These are phyloP conservation scores for Aphidius gifuensis DNA, from an alignment of 1,140 invertebrate genomes.

Conservation along the genomic window DNA sequence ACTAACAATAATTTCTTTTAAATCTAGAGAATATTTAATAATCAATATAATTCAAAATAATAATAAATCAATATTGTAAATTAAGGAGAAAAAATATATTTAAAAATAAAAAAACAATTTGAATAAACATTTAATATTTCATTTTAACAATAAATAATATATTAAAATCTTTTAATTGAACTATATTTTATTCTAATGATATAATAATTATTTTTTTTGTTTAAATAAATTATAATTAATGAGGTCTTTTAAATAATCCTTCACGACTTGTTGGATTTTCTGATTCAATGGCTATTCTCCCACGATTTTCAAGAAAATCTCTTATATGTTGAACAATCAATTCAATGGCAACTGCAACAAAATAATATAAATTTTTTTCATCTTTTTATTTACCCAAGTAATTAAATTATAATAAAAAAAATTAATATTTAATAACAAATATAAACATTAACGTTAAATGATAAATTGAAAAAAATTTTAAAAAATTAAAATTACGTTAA, in stretches of 20 bases:
- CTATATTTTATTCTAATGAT: background rate
- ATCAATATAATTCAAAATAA: too few species aligned
- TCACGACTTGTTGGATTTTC: conserved; percentile 44
- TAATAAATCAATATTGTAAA: too few species aligned
- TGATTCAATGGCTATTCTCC: conserved; percentile 39
- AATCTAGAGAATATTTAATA: too few species aligned
- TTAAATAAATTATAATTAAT: conserved; percentile 36
- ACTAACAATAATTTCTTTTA: too few species aligned
- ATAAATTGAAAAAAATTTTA: background rate
- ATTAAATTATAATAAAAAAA: conserved; percentile 20
- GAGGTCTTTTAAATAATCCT: conserved; percentile 44
- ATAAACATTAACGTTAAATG: conserved; percentile 9
- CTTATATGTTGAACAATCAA: conserved; percentile 92
- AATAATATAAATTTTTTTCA: conserved; percentile 34
- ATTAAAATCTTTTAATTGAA: background rate
- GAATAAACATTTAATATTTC: background rate
- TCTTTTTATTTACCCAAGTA: conserved; percentile 6
- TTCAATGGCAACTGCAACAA: conserved; percentile 82
- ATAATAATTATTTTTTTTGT: background rate
- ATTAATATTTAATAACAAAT: conserved; percentile 15
- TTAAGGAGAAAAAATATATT: too few species aligned
- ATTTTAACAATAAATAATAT: conserved; percentile 3
- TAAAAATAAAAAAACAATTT: too few species aligned
- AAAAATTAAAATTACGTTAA: background rate
- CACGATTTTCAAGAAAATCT: conserved; percentile 69